Evolutionary conservation across 2,888 invertebrate genomes (phyloP), one percentile per base, ranked within the genome.

Genomic region (Lasioglossum figueresi): DNA sequence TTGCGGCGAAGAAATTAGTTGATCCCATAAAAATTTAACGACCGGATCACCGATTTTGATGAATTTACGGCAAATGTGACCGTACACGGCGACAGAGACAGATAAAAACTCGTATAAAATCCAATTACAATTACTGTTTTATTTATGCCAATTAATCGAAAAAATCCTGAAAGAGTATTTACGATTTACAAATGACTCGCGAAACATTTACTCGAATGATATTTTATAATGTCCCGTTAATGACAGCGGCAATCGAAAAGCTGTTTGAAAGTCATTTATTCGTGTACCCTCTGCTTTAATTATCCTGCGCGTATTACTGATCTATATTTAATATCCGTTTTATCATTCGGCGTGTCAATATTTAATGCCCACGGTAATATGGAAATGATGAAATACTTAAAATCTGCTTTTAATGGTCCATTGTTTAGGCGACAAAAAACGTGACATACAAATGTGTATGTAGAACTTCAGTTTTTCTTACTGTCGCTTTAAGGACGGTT

Each of bases 151-250:
- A 66, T 66, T 34, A 66, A 19, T 66, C 34, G 0, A 19, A 34
- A 31, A 34, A 34, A 8, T 34, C 12, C 34, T 1, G 66, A 6
- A 10, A 63, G 59, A 66, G 8, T 8, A 66, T 66, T 34, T 8
- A 66, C 8, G 66, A 63, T 63, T 63, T 34, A 63, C 63, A 31
- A 63, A 63, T 31, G 63, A 63, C 63, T 31, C 63, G 63, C 19
- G 31, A 66, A 66, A 66, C 16, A 0, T 34, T 66, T 66, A 23
- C 34, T 19, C 66, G 19, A 34, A 34, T 19, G 66, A 34, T 19
- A 19, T 34, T 12, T 19, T 34, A 34, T 66, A 19, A 66, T 19
- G 34, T 66, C 8, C 16, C 34, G 8, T 6, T 66, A 34, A 66
- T 34, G 66, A 66, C 66, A 0, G 34, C 19, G 19, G 31, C 19